phyloP scores from a whole-genome alignment of 2,888 invertebrate species.

The Dryococelus australis region DNA sequence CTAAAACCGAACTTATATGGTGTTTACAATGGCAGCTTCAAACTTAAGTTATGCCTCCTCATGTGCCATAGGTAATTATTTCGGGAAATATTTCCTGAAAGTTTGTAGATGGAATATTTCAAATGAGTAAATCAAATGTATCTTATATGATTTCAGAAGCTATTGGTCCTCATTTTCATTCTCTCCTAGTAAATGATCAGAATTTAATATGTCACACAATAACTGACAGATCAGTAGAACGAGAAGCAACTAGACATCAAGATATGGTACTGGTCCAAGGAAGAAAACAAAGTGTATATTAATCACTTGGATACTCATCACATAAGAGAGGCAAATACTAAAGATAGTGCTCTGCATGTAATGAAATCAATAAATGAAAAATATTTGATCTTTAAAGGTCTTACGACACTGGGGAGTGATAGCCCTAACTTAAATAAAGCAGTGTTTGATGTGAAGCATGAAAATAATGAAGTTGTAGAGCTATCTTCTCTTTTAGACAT shows the following conservation, averaged over 20 bases:
- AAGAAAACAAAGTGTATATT: neutral
- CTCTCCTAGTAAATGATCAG: neutral
- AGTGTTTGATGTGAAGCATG: neutral
- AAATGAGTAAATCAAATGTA: too few species aligned
- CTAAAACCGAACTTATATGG: too few species aligned
- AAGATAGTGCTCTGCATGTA: neutral
- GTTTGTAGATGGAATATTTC: too few species aligned
- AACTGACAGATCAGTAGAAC: neutral
- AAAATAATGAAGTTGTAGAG: too few species aligned
- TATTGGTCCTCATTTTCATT: neutral
- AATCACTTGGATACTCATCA: neutral
- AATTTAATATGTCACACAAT: neutral
- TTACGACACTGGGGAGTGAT: constrained; percentile 4
- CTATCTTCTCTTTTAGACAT: too few species aligned
- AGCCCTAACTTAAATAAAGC: constrained; percentile 3
- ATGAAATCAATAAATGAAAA: neutral
- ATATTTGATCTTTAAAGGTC: neutral
- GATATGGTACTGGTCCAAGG: neutral
- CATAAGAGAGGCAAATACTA: neutral
- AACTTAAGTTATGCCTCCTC: too few species aligned
- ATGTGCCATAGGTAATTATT: too few species aligned
- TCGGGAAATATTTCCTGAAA: too few species aligned
- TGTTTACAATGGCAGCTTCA: too few species aligned
- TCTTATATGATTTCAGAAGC: neutral
- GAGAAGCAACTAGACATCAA: constrained; percentile 5